Conservation (phyloP, 2,797 vertebrate species). For the Avahi laniger region DNA sequence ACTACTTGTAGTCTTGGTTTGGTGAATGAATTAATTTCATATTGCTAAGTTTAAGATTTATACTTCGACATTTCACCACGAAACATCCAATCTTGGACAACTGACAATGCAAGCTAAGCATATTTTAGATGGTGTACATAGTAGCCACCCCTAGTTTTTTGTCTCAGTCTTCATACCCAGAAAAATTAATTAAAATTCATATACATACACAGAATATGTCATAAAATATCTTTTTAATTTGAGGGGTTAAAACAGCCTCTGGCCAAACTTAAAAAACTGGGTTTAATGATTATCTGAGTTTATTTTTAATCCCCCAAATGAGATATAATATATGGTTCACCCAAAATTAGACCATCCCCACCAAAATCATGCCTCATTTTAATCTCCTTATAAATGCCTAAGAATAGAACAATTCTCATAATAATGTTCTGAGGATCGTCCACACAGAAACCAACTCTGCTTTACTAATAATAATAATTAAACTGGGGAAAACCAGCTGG, state of each 20-base stretch:
- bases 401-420: background rate
- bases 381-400: background rate
- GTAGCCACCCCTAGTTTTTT: background rate
- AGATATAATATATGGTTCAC: background rate
- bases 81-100: background rate
- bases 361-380: background rate
- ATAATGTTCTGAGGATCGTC: background rate
- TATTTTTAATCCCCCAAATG: background rate
- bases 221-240: background rate
- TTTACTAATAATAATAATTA: background rate
- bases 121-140: background rate
- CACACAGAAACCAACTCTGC: background rate
- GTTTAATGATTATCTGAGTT: background rate
- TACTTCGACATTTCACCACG: background rate
- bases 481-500: background rate
- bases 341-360: background rate
- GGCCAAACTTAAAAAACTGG: background rate
- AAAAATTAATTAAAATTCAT: constrained; percentile 1
- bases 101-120: background rate
- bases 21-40: background rate
- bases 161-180: background rate
- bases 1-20: background rate
- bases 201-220: background rate
- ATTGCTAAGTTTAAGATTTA: background rate
- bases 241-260: background rate